These are phyloP conservation scores for Aspidiotus destructor DNA, from an alignment of 2,888 invertebrate species.

Conservation along the genomic window DNA sequence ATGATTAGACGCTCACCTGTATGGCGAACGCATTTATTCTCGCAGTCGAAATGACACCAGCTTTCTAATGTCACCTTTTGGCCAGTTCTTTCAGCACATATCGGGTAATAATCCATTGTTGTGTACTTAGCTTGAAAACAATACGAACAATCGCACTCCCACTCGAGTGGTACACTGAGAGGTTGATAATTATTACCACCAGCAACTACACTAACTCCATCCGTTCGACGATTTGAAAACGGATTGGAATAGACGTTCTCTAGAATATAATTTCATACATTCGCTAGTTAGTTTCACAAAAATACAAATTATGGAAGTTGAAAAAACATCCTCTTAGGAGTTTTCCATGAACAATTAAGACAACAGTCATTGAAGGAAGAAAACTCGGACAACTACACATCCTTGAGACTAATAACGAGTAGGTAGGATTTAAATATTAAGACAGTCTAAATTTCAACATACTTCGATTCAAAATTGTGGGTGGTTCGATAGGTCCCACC, in stretches of 20 bases:
- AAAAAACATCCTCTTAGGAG: too few species aligned
- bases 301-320: too few species aligned
- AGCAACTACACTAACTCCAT: neutral
- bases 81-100: constrained; percentile 35
- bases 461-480: constrained; percentile 15
- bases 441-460: neutral
- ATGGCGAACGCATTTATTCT: constrained; percentile 34
- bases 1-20: constrained; percentile 32
- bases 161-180: constrained; percentile 10
- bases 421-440: neutral
- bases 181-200: neutral
- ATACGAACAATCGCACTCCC: constrained; percentile 32
- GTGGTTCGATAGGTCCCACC: neutral
- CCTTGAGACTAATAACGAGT: too few species aligned
- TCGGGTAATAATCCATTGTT: constrained; percentile 35
- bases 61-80: constrained; percentile 34
- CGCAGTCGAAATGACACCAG: constrained; percentile 35
- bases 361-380: neutral
- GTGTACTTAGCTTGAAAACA: constrained; percentile 26
- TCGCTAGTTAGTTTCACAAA: neutral
- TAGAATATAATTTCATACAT: neutral
- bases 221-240: neutral
- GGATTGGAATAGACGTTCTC: constrained; percentile 3
- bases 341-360: neutral
- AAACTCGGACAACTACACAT: too few species aligned